Evolutionary conservation across 2,113 vertebrate genomes (phyloP).

Genomic region (Eclectus roratus): DNA sequence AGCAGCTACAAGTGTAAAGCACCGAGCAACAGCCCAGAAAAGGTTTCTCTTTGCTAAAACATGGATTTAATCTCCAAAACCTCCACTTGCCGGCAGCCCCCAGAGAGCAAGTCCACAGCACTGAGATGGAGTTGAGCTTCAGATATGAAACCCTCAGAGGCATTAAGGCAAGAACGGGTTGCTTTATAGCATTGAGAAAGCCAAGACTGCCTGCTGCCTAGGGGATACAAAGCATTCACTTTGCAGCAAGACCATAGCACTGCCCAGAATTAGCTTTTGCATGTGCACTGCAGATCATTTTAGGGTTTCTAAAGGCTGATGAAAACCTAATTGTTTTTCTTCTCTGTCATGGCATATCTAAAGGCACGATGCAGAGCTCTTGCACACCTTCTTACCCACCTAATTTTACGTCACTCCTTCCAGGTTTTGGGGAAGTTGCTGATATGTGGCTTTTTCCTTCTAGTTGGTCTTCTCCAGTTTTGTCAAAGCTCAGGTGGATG

Average conservation of each 20-base stretch:
- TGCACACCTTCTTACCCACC: neutral
- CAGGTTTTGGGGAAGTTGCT: neutral
- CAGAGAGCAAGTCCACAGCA: neutral
- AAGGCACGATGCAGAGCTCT: neutral
- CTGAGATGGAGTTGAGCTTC: fast-evolving
- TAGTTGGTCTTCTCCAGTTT: neutral
- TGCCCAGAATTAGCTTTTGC: neutral
- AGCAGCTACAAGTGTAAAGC: neutral
- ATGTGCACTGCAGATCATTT: neutral
- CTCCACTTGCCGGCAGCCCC: neutral
- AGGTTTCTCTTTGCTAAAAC: neutral
- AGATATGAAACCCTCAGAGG: neutral
- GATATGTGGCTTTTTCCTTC: neutral
- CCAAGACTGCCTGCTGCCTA: neutral
- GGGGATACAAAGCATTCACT: neutral
- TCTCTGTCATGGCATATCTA: neutral
- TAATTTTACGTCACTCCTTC: fast-evolving
- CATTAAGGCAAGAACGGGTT: neutral
- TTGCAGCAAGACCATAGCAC: neutral
- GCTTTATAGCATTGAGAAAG: neutral
- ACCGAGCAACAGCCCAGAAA: neutral
- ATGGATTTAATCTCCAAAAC: neutral
- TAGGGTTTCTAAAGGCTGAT: neutral
- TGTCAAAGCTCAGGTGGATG: neutral
- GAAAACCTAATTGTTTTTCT: neutral